phyloP scores from a whole-genome alignment of 2,888 invertebrate genomes.

The Ptilodon capucinus region DNA sequence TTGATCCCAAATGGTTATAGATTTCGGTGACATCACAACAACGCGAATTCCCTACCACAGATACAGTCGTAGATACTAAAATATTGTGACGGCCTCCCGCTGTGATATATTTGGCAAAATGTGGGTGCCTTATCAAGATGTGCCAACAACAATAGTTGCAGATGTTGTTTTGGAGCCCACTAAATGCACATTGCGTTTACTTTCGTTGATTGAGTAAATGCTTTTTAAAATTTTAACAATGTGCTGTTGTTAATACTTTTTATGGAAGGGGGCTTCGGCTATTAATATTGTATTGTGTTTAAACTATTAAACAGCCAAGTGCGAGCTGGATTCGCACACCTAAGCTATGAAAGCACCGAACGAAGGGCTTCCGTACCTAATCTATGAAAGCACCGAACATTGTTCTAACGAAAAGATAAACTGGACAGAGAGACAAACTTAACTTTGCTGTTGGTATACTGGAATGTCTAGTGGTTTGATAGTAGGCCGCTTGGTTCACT shows the following conservation, averaged over 20 bases:
- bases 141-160: constrained; percentile 58
- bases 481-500: no score
- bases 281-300: constrained; percentile 34
- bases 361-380: no score
- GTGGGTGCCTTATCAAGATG: constrained; percentile 77
- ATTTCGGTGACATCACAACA: constrained; percentile 34
- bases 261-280: constrained; percentile 43
- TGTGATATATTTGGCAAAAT: constrained; percentile 79
- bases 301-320: constrained; percentile 33
- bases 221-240: constrained; percentile 39
- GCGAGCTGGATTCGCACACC: constrained; percentile 14
- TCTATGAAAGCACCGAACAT: no score
- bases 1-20: constrained; percentile 20
- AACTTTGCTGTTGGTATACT: no score
- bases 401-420: no score
- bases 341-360: background rate
- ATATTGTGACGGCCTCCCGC: constrained; percentile 81
- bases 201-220: constrained; percentile 21
- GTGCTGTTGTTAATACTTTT: constrained; percentile 49
- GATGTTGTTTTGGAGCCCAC: constrained; percentile 59
- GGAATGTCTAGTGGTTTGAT: no score
- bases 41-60: constrained; percentile 53
- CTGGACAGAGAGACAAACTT: no score
- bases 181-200: constrained; percentile 56
- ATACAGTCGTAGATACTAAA: constrained; percentile 73